Evolutionary conservation across 2,113 vertebrate genomes (phyloP), one percentile per base, ranked within the genome.

Genomic region (Colius striatus): DNA sequence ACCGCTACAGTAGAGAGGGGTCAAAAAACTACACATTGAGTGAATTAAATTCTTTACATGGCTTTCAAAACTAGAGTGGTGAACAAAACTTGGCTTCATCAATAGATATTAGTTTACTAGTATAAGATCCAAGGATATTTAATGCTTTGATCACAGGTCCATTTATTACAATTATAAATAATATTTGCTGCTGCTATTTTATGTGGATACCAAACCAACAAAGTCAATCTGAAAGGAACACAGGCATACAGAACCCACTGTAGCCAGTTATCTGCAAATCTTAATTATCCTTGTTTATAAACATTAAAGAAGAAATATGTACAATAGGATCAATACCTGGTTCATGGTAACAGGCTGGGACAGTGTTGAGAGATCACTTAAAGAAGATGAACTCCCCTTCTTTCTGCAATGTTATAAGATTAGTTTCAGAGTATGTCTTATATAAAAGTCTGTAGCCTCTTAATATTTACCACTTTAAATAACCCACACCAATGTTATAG

Each of bases 351-450:
- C 62, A 60, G 94, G 70, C 6, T 90, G 92, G 48, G 71, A 73
- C 16, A 97, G 53, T 18, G 48, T 63, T 60, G 94, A 93, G 50
- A 98, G 79, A 7, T 98, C 97, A 13, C 96, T 90, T 10, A 97
- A 47, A 3, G 98, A 97, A 47, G 94, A 95, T 53, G 97, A 97
- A 47, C 15, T 90, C 66, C 93, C 96, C 74, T 97, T 97, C 84
- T 90, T 97, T 67, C 98, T 98, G 97, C 1, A 72, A 70, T 36
- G 68, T 55, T 38, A 93, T 38, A 89, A 89, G 4, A 36, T 17
- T 10, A 83, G 36, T 85, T 84, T 93, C 65, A 94, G 48, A 87
- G 70, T 45, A 61, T 2, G 0, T 18, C 27, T 54, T 85, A 74
- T 58, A 36, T 16, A 84, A 11, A 83, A 61, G 6, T 45, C 41